Base-by-base conservation (phyloP, 1,140 invertebrate species). In the Littorina saxatilis region DNA sequence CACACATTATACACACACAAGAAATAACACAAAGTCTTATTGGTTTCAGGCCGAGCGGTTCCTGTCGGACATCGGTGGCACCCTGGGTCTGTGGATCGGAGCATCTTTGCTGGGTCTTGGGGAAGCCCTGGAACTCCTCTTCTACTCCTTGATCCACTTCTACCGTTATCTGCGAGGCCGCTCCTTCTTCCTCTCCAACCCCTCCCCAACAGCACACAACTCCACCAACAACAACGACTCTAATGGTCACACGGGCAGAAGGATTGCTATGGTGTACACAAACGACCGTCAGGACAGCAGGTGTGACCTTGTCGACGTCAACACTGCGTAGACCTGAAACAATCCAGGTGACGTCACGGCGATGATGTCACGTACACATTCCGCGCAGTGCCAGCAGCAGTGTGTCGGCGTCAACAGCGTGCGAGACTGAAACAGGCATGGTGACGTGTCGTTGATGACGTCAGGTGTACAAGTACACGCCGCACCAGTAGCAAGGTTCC, bases 41-140 rank as follows among this genome's bases (percentile, higher is more conserved):
- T 7, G 27, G 4, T 7, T 81, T 27, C 58, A 81, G 80, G 37
- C 40, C 2, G 70, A 75, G 35, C 70, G 73, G 35, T 81, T 81
- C 43, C 52, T 76, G 35, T 81, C 80, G 1, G 80, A 81, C 43
- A 66, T 81, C 27, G 80, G 80, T 13, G 80, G 80, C 11, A 81
- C 80, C 13, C 11, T 81, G 52, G 80, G 80, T 4, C 55, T 81
- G 13, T 81, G 80, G 80, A 81, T 75, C 73, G 80, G 80, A 39
- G 50, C 32, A n/a, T 81, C 80, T 17, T 37, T 76, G 23, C 72
- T 81, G 52, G 73, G 72, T 29, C 20, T 81, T 0, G 72, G 37
- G 5, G 80, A 81, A 29, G 17, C 74, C n/a, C 15, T 81, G 0
- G 72, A 81, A 40, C 2, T 81, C 35, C 2, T 81, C 37, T 37